Evolutionary conservation across 2,797 vertebrate species (phyloP), one percentile per base, ranked within the genome.

Genomic region (Acipenser oxyrinchus): DNA sequence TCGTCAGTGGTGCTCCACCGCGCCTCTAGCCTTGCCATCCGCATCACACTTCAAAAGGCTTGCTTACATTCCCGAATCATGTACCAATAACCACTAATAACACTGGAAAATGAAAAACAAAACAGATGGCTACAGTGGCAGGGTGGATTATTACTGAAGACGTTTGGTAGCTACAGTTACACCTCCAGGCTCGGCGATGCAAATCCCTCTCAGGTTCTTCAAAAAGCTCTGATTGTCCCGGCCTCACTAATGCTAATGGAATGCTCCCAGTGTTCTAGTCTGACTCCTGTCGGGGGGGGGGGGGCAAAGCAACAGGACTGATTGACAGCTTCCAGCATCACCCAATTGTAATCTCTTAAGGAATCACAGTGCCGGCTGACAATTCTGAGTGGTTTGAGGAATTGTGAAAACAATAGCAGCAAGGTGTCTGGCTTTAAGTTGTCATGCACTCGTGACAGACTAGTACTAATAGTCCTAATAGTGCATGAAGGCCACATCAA

Each of bases 71-170:
- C 90, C 89, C 88, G 73, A 83, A 77, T 79, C 84, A 78, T 92
- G 91, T 92, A 89, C 88, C 87, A 90, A 90, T 90, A 89, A 90
- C 85, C 88, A 86, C 84, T 86, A 91, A 92, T 93, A 92, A 90
- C 85, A 84, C 87, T 81, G 83, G 90, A 88, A 92, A 90, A 91
- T 88, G 84, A 89, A 91, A 93, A 87, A 78, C 81, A 88, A 91
- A 93, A 87, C 89, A 92, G 90, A 91, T 91, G 90, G 89, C 82
- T 87, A 81, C 86, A 90, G 86, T 88, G 80, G 86, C 78, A 78
- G 81, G 77, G 82, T 79, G 85, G 77, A 82, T 75, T 88, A 88
- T 90, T 91, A 91, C 74, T 18, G 69, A 72, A 76, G 69, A 77
- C 83, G 82, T 80, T 87, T 84, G 82, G 68, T 80, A 82, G 86